Evolutionary conservation across 2,797 vertebrate genomes (phyloP).

Genomic region (Lindbergichthys nudifrons): DNA sequence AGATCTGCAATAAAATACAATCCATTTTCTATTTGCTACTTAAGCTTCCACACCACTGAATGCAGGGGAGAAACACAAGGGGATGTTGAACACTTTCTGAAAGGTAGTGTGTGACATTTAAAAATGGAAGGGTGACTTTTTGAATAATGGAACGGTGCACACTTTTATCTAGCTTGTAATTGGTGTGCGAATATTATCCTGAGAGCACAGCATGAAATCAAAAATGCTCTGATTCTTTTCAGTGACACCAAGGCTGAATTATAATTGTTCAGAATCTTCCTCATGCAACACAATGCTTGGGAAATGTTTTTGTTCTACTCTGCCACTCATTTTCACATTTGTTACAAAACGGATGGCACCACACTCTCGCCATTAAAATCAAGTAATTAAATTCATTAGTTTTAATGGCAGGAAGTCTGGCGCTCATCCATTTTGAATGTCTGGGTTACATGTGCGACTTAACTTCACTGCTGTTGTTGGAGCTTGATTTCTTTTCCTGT

Average conservation of each 20-base stretch:
- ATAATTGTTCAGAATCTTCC: constrained; percentile 9
- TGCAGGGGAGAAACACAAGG: not conserved
- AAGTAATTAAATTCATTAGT: constrained; percentile 60
- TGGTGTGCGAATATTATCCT: constrained; percentile 28
- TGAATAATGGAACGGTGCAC: constrained; percentile 29
- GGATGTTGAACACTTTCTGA: constrained; percentile 12
- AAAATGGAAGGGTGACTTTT: constrained; percentile 37
- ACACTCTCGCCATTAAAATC: constrained; percentile 32
- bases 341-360: constrained; percentile 29
- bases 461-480: constrained; percentile 36
- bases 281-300: not conserved
- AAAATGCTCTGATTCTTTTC: constrained; percentile 20
- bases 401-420: constrained; percentile 43
- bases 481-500: constrained; percentile 34
- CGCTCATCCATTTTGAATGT: constrained; percentile 44
- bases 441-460: constrained; percentile 25
- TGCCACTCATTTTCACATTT: constrained; percentile 17
- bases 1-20: constrained; percentile 8
- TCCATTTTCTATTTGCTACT: not conserved
- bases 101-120: constrained; percentile 38
- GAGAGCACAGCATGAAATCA: constrained; percentile 24
- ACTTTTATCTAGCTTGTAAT: constrained; percentile 37
- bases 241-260: constrained; percentile 29
- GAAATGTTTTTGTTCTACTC: not conserved
- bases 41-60: not conserved